Evolutionary conservation across 2,888 invertebrate genomes (phyloP).

Genomic region (Nezara viridula): DNA sequence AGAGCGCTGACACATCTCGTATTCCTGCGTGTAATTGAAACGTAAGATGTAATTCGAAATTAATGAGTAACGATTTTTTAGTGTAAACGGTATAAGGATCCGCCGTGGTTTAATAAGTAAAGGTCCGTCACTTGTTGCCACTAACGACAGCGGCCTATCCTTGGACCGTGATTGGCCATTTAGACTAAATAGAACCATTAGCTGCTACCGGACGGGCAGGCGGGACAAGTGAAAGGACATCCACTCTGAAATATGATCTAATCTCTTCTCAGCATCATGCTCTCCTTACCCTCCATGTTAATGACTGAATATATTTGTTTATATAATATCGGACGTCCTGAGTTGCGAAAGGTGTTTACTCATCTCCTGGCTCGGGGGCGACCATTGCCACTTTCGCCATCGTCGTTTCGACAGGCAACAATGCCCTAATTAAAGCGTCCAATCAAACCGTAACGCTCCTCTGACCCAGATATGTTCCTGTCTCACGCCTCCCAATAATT

Average conservation of each 20-base stretch:
- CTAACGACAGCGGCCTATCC: background rate
- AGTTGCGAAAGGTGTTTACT: conserved; percentile 30
- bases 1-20: background rate
- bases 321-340: conserved; percentile 56
- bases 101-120: conserved; percentile 8
- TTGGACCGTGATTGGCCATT: conserved; percentile 50
- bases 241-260: conserved; percentile 12
- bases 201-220: background rate
- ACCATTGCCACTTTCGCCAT: conserved; percentile 27
- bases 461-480: conserved; percentile 52
- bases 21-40: conserved; percentile 29
- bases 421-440: conserved; percentile 55
- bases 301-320: conserved; percentile 58
- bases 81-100: background rate
- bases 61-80: conserved; percentile 42
- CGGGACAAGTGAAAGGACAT: conserved; percentile 51
- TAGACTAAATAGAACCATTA: conserved; percentile 49
- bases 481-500: conserved; percentile 36
- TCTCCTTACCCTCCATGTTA: conserved; percentile 50
- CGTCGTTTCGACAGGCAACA: conserved; percentile 51
- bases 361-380: conserved; percentile 7
- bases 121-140: background rate
- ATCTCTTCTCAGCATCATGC: conserved; percentile 25
- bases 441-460: conserved; percentile 57
- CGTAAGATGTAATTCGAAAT: conserved; percentile 19